Evolutionary conservation across 2,888 invertebrate genomes (phyloP), one percentile per base, ranked within the genome.

Genomic region (Anoplius nigerrimus): DNA sequence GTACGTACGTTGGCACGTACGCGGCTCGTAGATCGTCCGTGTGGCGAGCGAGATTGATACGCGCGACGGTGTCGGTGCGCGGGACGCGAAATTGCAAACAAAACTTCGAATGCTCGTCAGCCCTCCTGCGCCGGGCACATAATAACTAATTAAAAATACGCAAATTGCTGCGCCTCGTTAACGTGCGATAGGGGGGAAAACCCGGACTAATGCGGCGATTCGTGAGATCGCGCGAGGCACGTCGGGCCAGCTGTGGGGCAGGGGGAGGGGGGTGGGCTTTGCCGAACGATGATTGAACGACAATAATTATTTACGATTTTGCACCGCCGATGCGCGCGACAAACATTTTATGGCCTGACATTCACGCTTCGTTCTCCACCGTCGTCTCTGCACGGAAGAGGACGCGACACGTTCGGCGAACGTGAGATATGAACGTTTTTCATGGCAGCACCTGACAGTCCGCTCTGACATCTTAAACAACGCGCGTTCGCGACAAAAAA

Each of bases 71-170:
- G n/a, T 42, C 18, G 53, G n/a, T 24, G 13, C 27, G 16, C 45
- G 46, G 45, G 15, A 57, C 68, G 56, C 53, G 70, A 77, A 82
- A 82, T 80, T 79, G 71, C 74, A 62, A 75, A 74, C 74, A 74
- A 79, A 79, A 77, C 67, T 76, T 62, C 67, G 76, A 75, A 77
- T 63, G 64, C 71, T 62, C 74, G 67, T 53, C 52, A 53, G 64
- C 56, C 66, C 61, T 58, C 58, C 21, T 61, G 24, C 6, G 27
- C 54, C 59, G 56, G 56, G 60, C 22, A 57, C 58, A 65, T 74
- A 80, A 82, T 79, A 79, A 82, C 71, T 80, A 80, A 82, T 81
- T 77, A 82, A 82, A 81, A 81, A 76, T 68, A 75, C 72, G 74
- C 69, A 74, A 74, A 74, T 74, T 74, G 65, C 67, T 55, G 71